Conservation (phyloP, 2,113 vertebrate species). For the Ibidorhyncha struthersii region DNA sequence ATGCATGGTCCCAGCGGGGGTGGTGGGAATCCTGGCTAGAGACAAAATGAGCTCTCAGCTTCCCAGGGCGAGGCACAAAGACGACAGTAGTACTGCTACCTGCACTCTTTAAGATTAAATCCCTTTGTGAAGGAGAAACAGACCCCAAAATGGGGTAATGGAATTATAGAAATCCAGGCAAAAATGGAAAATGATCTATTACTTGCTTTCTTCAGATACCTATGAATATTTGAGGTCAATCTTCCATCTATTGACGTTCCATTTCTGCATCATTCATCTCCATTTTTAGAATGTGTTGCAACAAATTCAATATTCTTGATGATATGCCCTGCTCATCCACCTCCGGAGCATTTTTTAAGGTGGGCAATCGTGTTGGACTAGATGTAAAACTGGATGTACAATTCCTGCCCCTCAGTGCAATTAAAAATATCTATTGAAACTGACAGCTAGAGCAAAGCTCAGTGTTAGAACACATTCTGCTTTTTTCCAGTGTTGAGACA, state of each 20-base stretch:
- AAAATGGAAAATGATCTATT: background rate
- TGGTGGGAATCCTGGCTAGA: background rate
- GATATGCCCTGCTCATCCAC: background rate
- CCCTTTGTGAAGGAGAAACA: background rate
- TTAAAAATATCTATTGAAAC: background rate
- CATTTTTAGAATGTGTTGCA: background rate
- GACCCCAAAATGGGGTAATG: background rate
- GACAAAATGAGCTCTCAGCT: background rate
- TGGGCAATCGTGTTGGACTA: background rate
- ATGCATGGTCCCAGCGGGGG: rapidly evolving
- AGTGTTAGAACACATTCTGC: rapidly evolving
- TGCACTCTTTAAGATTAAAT: background rate
- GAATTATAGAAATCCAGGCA: background rate
- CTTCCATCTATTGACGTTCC: background rate
- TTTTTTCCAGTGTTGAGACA: background rate
- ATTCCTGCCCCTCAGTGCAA: background rate
- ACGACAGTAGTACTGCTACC: background rate
- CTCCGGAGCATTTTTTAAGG: background rate
- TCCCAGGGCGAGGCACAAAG: background rate
- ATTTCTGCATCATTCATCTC: background rate
- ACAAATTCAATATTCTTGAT: background rate
- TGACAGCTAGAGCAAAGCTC: background rate
- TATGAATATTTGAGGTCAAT: background rate
- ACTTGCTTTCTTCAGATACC: background rate
- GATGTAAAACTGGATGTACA: background rate